These are phyloP conservation scores for Hyperopisus bebe DNA, from an alignment of 2,113 vertebrate genomes.

Conservation along the genomic window DNA sequence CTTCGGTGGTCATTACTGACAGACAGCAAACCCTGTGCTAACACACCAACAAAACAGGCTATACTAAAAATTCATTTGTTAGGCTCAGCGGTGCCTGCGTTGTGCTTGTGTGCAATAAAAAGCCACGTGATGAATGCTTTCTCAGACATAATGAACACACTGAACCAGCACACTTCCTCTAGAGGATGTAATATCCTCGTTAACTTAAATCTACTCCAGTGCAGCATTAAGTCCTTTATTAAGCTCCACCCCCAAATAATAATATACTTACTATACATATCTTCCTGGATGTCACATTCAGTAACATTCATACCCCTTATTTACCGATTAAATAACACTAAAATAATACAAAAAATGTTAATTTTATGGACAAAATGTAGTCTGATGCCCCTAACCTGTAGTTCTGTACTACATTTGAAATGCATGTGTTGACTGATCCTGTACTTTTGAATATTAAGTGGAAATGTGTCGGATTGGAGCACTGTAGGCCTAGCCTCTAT, in stretches of 20 bases:
- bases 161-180: not conserved
- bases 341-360: not conserved
- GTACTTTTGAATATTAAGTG: not conserved
- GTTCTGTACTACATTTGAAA: not conserved
- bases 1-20: not conserved
- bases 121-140: not conserved
- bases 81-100: not conserved
- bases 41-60: not conserved
- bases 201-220: not conserved
- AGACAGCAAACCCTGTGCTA: not conserved
- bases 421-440: not conserved
- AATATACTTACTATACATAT: not conserved
- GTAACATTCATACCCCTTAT: not conserved
- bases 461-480: not conserved
- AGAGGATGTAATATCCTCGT: not conserved
- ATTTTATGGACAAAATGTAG: not conserved
- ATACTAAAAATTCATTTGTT: not conserved
- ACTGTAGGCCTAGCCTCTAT: not conserved
- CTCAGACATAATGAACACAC: not conserved
- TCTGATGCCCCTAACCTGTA: not conserved
- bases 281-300: not conserved
- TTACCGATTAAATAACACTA: not conserved
- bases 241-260: not conserved
- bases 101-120: not conserved
- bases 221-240: not conserved